These are phyloP conservation scores for Limnephilus marmoratus DNA, from an alignment of 2,888 invertebrate genomes.

Conservation along the genomic window DNA sequence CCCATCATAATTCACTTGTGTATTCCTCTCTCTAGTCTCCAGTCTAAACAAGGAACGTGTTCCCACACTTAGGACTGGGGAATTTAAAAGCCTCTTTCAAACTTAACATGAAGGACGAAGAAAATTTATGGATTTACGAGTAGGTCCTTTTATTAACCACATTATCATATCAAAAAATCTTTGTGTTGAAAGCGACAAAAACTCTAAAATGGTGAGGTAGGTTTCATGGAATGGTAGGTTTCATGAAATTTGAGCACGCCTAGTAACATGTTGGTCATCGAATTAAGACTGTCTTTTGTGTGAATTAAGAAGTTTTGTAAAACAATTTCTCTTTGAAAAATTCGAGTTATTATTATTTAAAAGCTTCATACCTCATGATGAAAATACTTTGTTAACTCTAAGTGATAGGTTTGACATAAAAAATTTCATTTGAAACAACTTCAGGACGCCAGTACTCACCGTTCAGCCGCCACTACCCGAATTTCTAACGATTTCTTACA, in stretches of 20 bases:
- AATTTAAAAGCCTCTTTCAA: neutral
- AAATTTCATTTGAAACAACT: neutral
- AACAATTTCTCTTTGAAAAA: neutral
- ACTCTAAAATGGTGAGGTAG: neutral
- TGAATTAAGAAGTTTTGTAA: neutral
- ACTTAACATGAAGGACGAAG: neutral
- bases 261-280: too few relatives aligned
- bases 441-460: neutral
- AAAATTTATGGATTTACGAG: neutral
- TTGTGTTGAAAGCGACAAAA: neutral
- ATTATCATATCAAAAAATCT: neutral
- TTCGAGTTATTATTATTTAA: too few relatives aligned
- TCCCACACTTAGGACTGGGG: neutral
- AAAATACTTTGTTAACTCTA: too few relatives aligned
- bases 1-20: slow-evolving; percentile 22
- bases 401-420: neutral
- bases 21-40: neutral
- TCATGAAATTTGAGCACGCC: neutral
- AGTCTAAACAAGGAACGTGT: slow-evolving; percentile 3
- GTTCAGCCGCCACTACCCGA: too few relatives aligned
- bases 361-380: too few relatives aligned
- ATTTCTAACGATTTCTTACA: too few relatives aligned
- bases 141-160: too few relatives aligned
- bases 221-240: too few relatives aligned
- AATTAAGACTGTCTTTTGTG: neutral